These are phyloP conservation scores for Australoheros facetus DNA, from an alignment of 2,797 vertebrate genomes.

Conservation along the genomic window DNA sequence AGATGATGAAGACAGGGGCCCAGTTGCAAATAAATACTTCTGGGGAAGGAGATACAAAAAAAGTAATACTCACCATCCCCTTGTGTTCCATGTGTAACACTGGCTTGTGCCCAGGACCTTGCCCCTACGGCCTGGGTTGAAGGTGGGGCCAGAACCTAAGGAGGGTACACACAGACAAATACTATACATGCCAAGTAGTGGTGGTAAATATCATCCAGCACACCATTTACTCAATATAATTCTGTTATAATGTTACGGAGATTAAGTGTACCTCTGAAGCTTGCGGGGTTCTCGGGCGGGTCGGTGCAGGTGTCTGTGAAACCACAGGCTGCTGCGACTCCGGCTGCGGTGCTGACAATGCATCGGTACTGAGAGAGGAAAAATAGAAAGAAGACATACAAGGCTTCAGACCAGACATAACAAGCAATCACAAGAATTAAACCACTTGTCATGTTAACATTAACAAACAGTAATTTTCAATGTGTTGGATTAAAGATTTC, in stretches of 20 bases:
- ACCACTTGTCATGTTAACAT: neutral
- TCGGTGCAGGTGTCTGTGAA: slow-evolving; percentile 92
- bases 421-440: neutral
- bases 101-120: slow-evolving; percentile 97
- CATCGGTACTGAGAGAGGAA: slow-evolving; percentile 88
- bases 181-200: neutral
- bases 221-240: neutral
- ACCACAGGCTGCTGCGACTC: slow-evolving; percentile 93
- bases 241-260: neutral
- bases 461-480: neutral
- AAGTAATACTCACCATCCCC: slow-evolving; percentile 87
- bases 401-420: neutral
- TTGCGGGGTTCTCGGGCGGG: slow-evolving; percentile 89
- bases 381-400: neutral
- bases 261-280: slow-evolving; percentile 84
- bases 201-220: neutral
- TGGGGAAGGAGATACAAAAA: neutral
- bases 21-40: neutral
- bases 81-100: slow-evolving; percentile 93
- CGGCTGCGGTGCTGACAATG: slow-evolving; percentile 92
- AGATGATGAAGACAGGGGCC: neutral
- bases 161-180: neutral
- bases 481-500: neutral
- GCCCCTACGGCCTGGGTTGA: slow-evolving; percentile 89
- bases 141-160: slow-evolving; percentile 83